Base-by-base conservation (phyloP, 2,113 vertebrate species). In the Phainopepla nitens region DNA sequence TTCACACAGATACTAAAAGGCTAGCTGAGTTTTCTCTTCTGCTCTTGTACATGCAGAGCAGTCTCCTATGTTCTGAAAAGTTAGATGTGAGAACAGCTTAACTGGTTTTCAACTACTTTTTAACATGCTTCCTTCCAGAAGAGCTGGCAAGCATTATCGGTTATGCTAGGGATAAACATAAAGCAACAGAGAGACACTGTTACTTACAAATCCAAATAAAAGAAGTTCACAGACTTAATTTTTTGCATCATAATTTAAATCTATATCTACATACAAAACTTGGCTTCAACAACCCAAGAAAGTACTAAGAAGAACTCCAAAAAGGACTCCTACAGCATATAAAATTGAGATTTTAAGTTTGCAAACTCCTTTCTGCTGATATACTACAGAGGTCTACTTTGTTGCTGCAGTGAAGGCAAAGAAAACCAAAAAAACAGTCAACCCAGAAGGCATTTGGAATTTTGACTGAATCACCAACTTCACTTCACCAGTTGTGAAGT, bases 11-110 rank as follows among this genome's bases (percentile, higher is more conserved):
- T 42, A 71, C 13, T 68, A 76, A 45, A 11, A 90, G 15, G 11
- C 39, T 58, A 88, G 21, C 79, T 47, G 15, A 68, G 44, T 44
- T 41, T 69, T 57, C 47, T 58, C 24, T 51, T 58, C 44, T 88
- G 42, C 19, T 80, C 14, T 83, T 58, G 64, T 0, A 1, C 28
- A 60, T 1, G 9, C 41, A 69, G 3, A 5, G 21, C n/a, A 69
- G 33, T 28, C 39, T 82, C 27, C 11, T 33, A 7, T 17, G 15
- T 50, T 68, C 49, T 69, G n/a, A 11, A 39, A 73, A 78, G 31
- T 66, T 41, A 65, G 13, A 33, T 23, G 33, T 9, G 18, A 31
- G 50, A 44, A 35, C 9, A 81, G 41, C 13, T 75, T 58, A 71
- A 75, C 4, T 54, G 39, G 36, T 89, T 79, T 83, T 66, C 61